Percentiles rank a stretch among this genome's conserved stretches.
Conservation (phyloP, 2,888 invertebrate genomes). For the Gisinianus flammeolus region DNA sequence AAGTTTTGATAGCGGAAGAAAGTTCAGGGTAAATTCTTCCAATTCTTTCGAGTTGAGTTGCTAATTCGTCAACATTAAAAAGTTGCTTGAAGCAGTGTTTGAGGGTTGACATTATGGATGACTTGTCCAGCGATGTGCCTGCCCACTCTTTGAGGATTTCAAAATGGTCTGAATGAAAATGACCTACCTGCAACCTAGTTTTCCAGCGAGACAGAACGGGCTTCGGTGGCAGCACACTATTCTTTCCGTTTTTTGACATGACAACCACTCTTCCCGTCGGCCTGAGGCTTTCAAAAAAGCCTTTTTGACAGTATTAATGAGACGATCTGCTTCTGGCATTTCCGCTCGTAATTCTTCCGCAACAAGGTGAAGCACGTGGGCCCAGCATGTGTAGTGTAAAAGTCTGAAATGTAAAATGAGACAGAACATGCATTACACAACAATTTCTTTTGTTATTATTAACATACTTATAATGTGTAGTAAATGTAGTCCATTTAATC, state of each 20-base stretch:
- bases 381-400: slow-evolving; percentile 4
- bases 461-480: no score
- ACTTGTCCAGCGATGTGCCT: no score
- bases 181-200: neutral
- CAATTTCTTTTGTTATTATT: no score
- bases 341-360: neutral
- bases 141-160: neutral
- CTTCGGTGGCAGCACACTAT: neutral
- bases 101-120: neutral
- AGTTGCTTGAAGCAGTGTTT: neutral
- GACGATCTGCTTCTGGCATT: neutral
- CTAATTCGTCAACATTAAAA: neutral
- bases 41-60: slow-evolving; percentile 14
- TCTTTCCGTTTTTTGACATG: neutral
- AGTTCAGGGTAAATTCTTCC: neutral
- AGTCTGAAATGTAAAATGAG: neutral
- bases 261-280: neutral
- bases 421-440: no score
- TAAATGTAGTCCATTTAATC: no score
- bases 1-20: neutral
- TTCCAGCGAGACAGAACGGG: slow-evolving; percentile 21
- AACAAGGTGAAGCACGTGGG: neutral
- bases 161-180: neutral
- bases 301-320: neutral
- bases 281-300: neutral